Evolutionary conservation across 2,797 vertebrate species (phyloP).

Genomic region (Heliangelus exortis): DNA sequence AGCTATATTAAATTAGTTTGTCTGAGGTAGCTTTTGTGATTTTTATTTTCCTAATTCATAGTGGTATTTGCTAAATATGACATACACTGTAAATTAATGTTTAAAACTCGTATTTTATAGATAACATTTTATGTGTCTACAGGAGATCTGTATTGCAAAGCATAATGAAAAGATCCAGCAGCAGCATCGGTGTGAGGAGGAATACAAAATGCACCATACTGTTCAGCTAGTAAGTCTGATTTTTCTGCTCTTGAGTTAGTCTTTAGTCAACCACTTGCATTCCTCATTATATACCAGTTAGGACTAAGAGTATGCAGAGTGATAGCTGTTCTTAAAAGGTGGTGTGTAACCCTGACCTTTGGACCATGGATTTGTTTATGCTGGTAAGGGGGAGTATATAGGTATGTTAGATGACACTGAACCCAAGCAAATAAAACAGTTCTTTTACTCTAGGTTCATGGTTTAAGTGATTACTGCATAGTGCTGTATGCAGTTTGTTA

Average conservation of each 20-base stretch:
- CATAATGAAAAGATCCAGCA: slow-evolving; percentile 94
- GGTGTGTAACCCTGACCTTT: not conserved
- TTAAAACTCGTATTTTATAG: not conserved
- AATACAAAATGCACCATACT: slow-evolving; percentile 75
- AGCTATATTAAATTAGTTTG: not conserved
- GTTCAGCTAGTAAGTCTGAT: slow-evolving; percentile 81
- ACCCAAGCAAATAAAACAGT: not conserved
- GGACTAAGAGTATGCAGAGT: not conserved
- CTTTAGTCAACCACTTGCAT: not conserved
- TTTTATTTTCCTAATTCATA: not conserved
- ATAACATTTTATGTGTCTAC: slow-evolving; percentile 26
- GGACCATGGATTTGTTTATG: not conserved
- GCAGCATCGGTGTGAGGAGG: slow-evolving; percentile 76
- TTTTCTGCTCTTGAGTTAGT: not conserved
- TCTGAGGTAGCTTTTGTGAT: not conserved
- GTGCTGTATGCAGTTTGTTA: not conserved
- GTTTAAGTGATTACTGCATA: not conserved
- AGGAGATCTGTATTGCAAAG: slow-evolving; percentile 96
- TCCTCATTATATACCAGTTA: not conserved
- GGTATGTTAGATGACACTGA: not conserved
- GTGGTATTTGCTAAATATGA: not conserved
- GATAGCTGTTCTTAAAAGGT: not conserved
- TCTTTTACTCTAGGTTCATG: not conserved
- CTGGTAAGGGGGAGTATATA: not conserved
- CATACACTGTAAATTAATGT: not conserved